These are phyloP conservation scores for Malthinus flaveolus DNA, from an alignment of 2,888 invertebrate genomes.

Conservation along the genomic window DNA sequence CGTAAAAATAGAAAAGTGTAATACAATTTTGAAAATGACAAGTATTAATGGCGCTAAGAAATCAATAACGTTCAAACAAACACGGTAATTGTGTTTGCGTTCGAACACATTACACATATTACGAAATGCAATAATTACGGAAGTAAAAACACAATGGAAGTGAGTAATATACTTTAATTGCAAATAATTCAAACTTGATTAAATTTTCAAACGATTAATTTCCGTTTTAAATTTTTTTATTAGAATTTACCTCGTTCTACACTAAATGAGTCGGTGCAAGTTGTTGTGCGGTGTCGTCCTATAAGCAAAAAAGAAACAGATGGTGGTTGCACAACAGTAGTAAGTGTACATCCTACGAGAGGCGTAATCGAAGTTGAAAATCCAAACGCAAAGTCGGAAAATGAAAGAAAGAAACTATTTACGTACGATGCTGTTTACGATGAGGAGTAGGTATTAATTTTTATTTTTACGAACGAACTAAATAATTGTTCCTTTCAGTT, in stretches of 20 bases:
- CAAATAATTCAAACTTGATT: not conserved
- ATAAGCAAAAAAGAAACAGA: conserved; percentile 84
- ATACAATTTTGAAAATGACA: conserved; percentile 34
- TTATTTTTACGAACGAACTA: not conserved
- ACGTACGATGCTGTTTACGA: conserved; percentile 99
- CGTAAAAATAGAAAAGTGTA: conserved; percentile 13
- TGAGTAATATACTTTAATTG: conserved; percentile 6
- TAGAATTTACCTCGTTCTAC: conserved; percentile 51
- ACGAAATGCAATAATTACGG: conserved; percentile 4
- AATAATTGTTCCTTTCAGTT: conserved; percentile 54
- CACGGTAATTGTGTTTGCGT: conserved; percentile 37
- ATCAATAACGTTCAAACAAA: conserved; percentile 32
- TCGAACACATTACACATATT: conserved; percentile 4
- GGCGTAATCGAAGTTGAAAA: conserved; percentile 91
- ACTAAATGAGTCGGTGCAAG: conserved; percentile 87
- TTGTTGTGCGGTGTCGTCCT: conserved; percentile 95
- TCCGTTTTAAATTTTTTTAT: not conserved
- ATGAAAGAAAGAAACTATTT: conserved; percentile 87
- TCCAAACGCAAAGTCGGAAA: conserved; percentile 68
- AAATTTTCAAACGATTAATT: not conserved
- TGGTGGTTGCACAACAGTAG: conserved; percentile 75
- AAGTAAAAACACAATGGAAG: conserved; percentile 15
- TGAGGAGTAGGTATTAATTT: conserved; percentile 59
- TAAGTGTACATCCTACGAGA: conserved; percentile 81
- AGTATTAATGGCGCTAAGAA: conserved; percentile 31